Conservation (phyloP, 2,113 vertebrate species). For the Hipposideros armiger region DNA sequence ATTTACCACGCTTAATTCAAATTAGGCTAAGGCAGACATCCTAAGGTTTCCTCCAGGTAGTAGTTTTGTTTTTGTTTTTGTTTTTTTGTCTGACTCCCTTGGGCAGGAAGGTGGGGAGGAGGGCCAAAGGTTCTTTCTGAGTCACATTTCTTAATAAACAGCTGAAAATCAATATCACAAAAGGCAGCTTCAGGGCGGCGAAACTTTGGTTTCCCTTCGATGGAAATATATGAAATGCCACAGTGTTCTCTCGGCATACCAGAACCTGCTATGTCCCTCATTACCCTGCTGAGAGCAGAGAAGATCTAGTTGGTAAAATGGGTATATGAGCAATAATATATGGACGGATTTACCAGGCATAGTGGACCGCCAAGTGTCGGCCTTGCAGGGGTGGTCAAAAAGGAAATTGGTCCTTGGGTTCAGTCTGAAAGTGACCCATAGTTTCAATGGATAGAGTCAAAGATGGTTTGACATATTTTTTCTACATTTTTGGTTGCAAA, state of each 20-base stretch:
- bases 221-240: background rate
- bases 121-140: no score
- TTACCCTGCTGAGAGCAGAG: background rate
- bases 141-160: no score
- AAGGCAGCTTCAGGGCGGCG: no score
- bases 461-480: background rate
- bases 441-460: slow-evolving; percentile 2
- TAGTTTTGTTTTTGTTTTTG: no score
- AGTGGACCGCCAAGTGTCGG: background rate
- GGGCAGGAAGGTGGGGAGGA: no score
- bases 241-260: background rate
- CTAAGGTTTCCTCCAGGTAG: no score
- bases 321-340: background rate
- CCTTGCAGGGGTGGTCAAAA: background rate
- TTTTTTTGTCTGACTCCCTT: no score
- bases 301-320: background rate
- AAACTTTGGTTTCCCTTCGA: background rate
- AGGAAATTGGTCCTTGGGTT: slow-evolving; percentile 3
- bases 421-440: background rate
- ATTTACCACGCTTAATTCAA: no score
- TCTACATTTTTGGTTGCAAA: no score
- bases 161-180: no score
- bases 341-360: background rate
- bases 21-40: no score
- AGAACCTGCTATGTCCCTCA: background rate